Percentiles rank a stretch among this genome's conserved stretches.
Evolutionary conservation across 2,797 vertebrate genomes (phyloP).

Genomic region (Eremophila alpestris): DNA sequence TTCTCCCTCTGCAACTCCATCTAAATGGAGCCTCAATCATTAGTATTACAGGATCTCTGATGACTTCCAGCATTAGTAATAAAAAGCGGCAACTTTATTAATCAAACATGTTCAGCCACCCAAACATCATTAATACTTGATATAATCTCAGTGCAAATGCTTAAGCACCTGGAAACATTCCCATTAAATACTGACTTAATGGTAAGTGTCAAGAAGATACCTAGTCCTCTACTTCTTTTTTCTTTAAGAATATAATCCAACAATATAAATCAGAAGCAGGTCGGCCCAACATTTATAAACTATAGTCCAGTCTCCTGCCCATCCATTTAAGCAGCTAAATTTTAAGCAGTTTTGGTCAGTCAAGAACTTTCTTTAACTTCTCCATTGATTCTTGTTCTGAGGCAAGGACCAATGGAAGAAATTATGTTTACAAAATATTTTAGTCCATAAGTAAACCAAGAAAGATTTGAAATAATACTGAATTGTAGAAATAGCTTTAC

Average conservation of each 20-base stretch:
- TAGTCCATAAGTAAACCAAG: neutral
- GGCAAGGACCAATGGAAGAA: neutral
- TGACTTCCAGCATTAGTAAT: neutral
- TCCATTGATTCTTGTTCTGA: neutral
- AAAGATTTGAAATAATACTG: neutral
- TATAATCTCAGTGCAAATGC: neutral
- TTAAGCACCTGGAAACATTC: neutral
- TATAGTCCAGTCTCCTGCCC: neutral
- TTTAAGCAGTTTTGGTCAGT: neutral
- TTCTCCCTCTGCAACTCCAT: neutral
- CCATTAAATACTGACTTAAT: neutral
- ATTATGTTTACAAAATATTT: neutral
- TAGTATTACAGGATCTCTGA: neutral
- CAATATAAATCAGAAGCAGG: neutral
- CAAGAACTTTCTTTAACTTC: neutral
- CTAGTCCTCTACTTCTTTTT: neutral
- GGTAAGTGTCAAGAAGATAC: neutral
- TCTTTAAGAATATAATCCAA: neutral
- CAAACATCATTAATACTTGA: neutral
- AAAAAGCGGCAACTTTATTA: neutral
- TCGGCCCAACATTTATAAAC: neutral
- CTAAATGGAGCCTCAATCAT: neutral
- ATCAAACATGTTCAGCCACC: conserved; percentile 9
- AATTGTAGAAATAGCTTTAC: neutral
- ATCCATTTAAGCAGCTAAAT: neutral